phyloP scores from a whole-genome alignment of 2,113 vertebrate genomes.

The Canis aureus region DNA sequence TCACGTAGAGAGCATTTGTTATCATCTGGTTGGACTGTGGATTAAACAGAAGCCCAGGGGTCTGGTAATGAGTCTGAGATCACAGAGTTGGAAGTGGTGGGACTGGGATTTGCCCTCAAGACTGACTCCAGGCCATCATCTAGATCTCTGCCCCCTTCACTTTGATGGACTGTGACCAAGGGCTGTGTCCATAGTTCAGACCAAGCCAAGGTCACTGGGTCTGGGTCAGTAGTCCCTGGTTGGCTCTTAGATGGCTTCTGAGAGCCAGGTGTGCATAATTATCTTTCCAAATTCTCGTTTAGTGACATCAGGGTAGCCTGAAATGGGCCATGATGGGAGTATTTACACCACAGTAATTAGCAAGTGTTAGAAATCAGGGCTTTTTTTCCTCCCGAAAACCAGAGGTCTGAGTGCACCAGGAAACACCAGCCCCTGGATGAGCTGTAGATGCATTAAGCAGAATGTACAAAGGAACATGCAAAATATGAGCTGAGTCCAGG shows the following conservation, averaged over 20 bases:
- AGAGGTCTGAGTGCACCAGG: neutral
- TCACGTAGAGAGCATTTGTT: neutral
- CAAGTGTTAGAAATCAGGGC: neutral
- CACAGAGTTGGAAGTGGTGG: neutral
- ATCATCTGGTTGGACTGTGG: neutral
- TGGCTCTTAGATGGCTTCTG: neutral
- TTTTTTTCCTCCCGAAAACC: neutral
- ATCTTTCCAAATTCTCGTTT: neutral
- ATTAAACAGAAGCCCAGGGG: neutral
- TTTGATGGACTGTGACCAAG: neutral
- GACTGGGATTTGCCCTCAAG: neutral
- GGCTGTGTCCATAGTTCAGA: neutral
- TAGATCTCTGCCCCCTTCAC: neutral
- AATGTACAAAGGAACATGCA: neutral
- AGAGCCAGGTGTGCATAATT: neutral
- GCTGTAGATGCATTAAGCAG: neutral
- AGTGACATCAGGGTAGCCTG: neutral
- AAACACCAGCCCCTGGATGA: fast-evolving
- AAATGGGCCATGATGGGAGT: neutral
- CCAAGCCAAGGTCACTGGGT: neutral
- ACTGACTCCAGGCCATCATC: neutral
- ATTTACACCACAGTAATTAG: neutral
- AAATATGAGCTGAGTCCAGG: neutral
- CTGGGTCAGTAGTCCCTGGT: neutral
- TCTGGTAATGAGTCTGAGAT: neutral